A percentile compares a stretch with the other conserved stretches of the same genome.
These are phyloP conservation scores for Epinephelus fuscoguttatus DNA, from an alignment of 2,113 vertebrate species.

Conservation along the genomic window DNA sequence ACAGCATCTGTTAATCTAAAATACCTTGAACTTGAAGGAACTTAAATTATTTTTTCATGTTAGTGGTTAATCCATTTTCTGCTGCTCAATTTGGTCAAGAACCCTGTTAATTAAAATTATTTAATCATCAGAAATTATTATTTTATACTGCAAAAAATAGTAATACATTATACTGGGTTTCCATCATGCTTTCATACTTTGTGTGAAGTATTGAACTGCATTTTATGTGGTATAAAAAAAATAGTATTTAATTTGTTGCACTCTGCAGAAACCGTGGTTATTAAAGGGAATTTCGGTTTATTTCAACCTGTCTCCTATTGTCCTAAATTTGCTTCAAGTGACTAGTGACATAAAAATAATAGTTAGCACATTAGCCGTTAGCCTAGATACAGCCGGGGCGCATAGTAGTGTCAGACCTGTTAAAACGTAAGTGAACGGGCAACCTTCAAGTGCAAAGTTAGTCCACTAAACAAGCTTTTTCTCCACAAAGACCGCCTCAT, in stretches of 20 bases:
- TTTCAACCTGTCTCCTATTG: too few relatives aligned
- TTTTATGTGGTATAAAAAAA: not conserved
- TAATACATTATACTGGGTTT: not conserved
- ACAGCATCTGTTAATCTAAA: not conserved
- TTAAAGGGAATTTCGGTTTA: too few relatives aligned
- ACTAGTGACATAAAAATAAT: too few relatives aligned
- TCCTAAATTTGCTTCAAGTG: too few relatives aligned
- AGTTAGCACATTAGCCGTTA: too few relatives aligned
- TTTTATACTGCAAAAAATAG: not conserved
- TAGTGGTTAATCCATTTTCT: not conserved
- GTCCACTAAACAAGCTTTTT: too few relatives aligned
- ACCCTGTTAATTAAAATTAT: not conserved
- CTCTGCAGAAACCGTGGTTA: not conserved
- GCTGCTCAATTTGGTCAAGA: not conserved
- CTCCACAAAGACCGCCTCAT: too few relatives aligned
- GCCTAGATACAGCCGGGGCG: too few relatives aligned
- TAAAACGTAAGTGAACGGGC: too few relatives aligned
- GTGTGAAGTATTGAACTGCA: not conserved
- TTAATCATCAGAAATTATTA: not conserved
- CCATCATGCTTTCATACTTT: too few relatives aligned
- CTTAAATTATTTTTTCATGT: not conserved
- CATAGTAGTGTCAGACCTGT: too few relatives aligned
- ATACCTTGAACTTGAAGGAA: not conserved
- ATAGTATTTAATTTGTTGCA: not conserved
- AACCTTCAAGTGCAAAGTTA: too few relatives aligned